These are phyloP conservation scores for Exephanes ischioxanthus DNA, from an alignment of 2,888 invertebrate species.

Conservation along the genomic window DNA sequence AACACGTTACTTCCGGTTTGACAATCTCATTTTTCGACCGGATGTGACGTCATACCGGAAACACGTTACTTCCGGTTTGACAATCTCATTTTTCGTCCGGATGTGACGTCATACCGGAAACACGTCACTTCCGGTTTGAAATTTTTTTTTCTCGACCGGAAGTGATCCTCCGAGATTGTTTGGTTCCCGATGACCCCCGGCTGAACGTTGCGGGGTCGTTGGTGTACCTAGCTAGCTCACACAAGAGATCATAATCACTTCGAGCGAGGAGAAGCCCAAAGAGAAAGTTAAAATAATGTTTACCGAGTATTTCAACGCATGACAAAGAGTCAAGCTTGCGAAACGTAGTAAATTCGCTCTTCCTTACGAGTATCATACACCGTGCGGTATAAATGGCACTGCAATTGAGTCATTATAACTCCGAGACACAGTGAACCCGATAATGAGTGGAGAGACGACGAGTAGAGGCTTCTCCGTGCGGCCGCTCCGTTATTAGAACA, in stretches of 20 bases:
- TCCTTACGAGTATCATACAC: conserved; percentile 4
- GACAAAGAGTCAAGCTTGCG: conserved; percentile 61
- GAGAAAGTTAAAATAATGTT: conserved; percentile 58
- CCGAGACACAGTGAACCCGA: conserved; percentile 65
- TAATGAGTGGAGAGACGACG: conserved; percentile 52
- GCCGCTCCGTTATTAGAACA: conserved; percentile 53
- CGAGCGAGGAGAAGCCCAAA: conserved; percentile 6
- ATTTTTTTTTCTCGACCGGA: neutral
- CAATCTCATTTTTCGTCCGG: no score
- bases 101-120: no score
- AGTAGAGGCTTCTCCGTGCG: neutral
- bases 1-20: neutral
- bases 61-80: no score
- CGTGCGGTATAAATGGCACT: conserved; percentile 10
- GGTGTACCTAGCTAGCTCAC: neutral
- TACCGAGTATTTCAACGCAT: conserved; percentile 62
- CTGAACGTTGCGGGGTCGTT: neutral
- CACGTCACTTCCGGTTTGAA: no score
- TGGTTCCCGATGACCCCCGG: neutral
- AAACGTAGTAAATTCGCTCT: conserved; percentile 58
- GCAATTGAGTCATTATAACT: conserved; percentile 66
- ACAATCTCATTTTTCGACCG: neutral
- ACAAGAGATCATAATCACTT: neutral
- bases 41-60: no score
- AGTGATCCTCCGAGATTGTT: neutral